These are phyloP conservation scores for human (Homo sapiens) DNA, from an alignment of 2,113 vertebrate genomes.

Conservation along the genomic window GRCh38 chr2:159197001-159197500, in stretches of 20 bases:
- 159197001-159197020: neutral
- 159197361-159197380: neutral
- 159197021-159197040: fast-evolving
- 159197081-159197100: neutral
- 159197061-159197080: neutral
- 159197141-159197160: conserved; percentile 34
- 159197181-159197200: conserved; percentile 38
- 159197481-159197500: neutral
- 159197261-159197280: neutral
- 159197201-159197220: conserved; percentile 5
- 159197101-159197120: neutral
- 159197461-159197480: conserved; percentile 30
- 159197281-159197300: neutral
- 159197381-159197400: conserved; percentile 35
- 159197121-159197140: conserved; percentile 34
- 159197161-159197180: conserved; percentile 32
- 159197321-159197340: neutral
- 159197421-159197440: conserved; percentile 18
- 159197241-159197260: neutral
- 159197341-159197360: neutral
- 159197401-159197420: neutral
- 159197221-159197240: neutral
- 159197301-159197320: neutral
- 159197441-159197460: conserved; percentile 1
- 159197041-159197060: no score